Evolutionary conservation across 1,140 invertebrate genomes (phyloP), one percentile per base, ranked within the genome.

Genomic region (Lamellibrachia luymesi): DNA sequence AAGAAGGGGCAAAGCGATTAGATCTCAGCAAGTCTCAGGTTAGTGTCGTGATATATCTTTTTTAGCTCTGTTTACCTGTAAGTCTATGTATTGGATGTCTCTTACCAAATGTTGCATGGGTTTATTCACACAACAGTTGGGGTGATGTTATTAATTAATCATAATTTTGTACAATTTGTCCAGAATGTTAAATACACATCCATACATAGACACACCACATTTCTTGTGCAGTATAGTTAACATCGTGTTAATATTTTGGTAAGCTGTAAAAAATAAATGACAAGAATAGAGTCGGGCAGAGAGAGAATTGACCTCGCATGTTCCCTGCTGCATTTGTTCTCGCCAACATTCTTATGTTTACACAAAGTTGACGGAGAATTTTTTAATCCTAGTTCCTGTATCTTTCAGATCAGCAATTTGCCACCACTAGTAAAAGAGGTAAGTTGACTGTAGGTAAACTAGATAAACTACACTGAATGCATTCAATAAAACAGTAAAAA

Each of bases 21-120:
- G 99, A 99, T 97, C 97, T 99, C 50, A 99, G 98, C 96, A 99
- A 99, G 97, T 99, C 98, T n/a, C 99, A 98, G 95, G 97, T 97
- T 51, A 80, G 25, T 8, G 17, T 25, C 10, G 22, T 17, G 25
- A 50, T 91, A 22, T 90, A 6, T 90, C 38, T n/a, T 94, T n/a
- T 25, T 13, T 90, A 93, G n/a, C 93, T 51, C 22, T 51, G 64
- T 93, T 90, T 91, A 38, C 38, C 38, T 38, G 38, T 38, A 38
- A 38, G 38, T 38, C 38, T 38, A 38, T 38, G 0, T 38, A 38
- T 38, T 38, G 38, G 38, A 38, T 38, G 38, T 38, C 38, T 38
- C 38, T 38, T 38, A 38, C 38, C 38, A 38, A 38, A 38, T 38
- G 38, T 38, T 38, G 38, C 38, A 38, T 38, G 38, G 38, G 38